Base-by-base conservation (phyloP, 2,888 invertebrate species). In the Anagyrus pseudococci region DNA sequence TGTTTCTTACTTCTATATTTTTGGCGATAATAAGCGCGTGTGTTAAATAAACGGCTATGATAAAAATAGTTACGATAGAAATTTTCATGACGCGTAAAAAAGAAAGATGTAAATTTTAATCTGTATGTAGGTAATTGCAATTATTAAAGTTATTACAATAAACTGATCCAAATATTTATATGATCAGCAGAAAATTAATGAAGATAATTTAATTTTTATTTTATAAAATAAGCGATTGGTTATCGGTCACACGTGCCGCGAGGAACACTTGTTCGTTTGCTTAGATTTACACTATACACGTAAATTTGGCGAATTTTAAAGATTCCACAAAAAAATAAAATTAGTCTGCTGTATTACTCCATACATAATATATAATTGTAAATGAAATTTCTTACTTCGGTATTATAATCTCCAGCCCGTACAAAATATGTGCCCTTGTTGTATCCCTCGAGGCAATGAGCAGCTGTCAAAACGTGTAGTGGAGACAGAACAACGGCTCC, bases 381-480 rank as follows among this genome's bases (percentile, higher is more conserved):
- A 37, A 37, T 17, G 15, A 41, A 41, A 41, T 41, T 29, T n/a
- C 29, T 80, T 70, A 87, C 87, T 75, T 88, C 86, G 1, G 86
- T 85, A 74, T 91, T 87, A 74, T 89, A 90, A 80, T 93, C 92
- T 1, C 92, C 93, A 48, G 90, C 86, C 0, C 90, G 85, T 0
- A 93, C 82, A 52, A 88, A 83, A 73, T 90, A 90, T 0, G 86
- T 84, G 7, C 85, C 86, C 77, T 89, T 89, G 13, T 86, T 83
- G 76, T 87, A 88, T 13, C 89, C 89, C 49, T 85, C 83, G 43
- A 91, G 79, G 69, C 91, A 92, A 75, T 91, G 91, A 0, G 89
- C 91, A 0, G 91, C 91, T 0, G 91, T 90, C 1, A 91, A 78
- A 4, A 91, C 82, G 76, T 88, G 87, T 50, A 84, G 81, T 48